Percentiles rank a stretch among this genome's conserved stretches.
Conservation (phyloP, 2,113 vertebrate species). For the Peromyscus maniculatus region DNA sequence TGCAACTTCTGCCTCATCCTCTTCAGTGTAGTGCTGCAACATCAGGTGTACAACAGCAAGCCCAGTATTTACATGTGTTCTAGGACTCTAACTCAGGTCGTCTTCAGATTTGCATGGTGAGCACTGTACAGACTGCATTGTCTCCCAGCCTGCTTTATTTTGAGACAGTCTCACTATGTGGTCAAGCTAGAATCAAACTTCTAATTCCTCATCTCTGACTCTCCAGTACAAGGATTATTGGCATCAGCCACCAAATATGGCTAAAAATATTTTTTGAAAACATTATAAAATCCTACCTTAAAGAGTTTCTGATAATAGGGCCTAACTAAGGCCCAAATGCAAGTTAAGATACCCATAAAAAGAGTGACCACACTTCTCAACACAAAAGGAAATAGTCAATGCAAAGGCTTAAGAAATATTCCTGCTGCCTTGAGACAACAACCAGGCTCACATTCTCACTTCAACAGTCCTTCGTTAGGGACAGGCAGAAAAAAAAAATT, state of each 20-base stretch:
- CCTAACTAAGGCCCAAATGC: not conserved
- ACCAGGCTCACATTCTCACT: not conserved
- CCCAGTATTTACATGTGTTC: not conserved
- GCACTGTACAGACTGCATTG: not conserved
- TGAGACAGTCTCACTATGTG: not conserved
- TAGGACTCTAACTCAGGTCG: not conserved
- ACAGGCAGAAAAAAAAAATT: not conserved
- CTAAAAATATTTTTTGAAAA: not conserved
- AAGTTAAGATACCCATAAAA: conserved; percentile 5
- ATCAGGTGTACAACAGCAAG: not conserved
- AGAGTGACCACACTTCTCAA: not conserved
- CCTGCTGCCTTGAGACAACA: not conserved
- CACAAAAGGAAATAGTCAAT: not conserved
- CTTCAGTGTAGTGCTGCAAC: not conserved
- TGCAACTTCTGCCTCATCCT: not conserved
- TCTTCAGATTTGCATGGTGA: not conserved
- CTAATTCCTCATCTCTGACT: not conserved
- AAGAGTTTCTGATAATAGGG: not conserved
- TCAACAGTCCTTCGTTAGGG: not conserved
- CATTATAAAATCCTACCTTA: conserved; percentile 13
- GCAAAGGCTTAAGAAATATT: not conserved
- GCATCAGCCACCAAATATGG: not conserved
- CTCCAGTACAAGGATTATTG: not conserved
- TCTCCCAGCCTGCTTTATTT: not conserved
- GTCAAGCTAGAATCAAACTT: not conserved